Percentiles rank a stretch among this genome's conserved stretches.
Conservation (phyloP, 2,113 vertebrate species). For the Rhipidura dahli region DNA sequence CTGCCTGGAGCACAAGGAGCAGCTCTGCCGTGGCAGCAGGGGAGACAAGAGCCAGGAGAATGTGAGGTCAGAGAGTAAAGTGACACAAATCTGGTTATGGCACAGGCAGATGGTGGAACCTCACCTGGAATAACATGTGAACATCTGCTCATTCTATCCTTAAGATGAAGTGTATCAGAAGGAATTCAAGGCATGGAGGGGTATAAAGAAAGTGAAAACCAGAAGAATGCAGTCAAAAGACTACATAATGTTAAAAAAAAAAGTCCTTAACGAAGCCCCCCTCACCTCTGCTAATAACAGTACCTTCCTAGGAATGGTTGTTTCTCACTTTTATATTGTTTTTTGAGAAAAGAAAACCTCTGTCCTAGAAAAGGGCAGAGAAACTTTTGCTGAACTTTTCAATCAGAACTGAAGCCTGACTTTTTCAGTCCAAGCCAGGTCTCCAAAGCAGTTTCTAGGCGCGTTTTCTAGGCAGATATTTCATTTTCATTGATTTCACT, state of each 20-base stretch:
- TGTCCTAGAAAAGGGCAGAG: not conserved
- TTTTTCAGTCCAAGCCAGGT: not conserved
- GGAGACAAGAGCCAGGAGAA: not conserved
- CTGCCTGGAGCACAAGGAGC: not conserved
- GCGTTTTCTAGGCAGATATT: not conserved
- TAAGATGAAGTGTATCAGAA: not conserved
- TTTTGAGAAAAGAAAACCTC: not conserved
- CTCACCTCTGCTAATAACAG: not conserved
- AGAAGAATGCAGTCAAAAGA: not conserved
- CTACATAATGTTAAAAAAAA: not conserved
- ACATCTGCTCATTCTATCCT: not conserved
- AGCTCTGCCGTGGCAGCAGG: not conserved
- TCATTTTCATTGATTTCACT: not conserved
- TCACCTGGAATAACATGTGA: not conserved
- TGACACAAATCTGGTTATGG: not conserved
- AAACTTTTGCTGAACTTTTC: not conserved
- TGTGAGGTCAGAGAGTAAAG: not conserved
- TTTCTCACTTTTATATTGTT: not conserved
- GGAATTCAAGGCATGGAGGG: not conserved
- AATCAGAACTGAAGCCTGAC: not conserved
- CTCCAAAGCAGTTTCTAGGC: not conserved
- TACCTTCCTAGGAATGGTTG: not conserved
- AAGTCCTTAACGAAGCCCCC: fast-evolving
- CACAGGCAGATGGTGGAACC: not conserved
- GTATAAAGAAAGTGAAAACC: not conserved